Conservation (phyloP, 2,797 vertebrate species). For the Hephaestus fuliginosus region DNA sequence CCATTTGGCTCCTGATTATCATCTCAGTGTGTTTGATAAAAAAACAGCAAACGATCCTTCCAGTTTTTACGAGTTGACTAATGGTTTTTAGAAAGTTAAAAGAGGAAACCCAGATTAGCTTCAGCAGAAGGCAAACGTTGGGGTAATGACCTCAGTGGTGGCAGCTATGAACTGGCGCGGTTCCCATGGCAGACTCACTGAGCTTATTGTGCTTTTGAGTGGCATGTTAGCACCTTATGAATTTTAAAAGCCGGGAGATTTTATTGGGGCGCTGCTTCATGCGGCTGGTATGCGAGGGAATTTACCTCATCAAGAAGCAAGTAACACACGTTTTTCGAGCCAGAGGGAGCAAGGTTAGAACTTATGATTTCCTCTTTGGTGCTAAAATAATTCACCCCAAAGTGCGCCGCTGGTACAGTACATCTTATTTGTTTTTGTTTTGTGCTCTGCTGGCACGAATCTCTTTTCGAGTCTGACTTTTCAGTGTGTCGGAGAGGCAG, state of each 20-base stretch:
- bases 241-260: slow-evolving; percentile 62
- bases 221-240: slow-evolving; percentile 71
- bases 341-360: slow-evolving; percentile 46
- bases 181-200: slow-evolving; percentile 30
- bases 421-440: slow-evolving; percentile 26
- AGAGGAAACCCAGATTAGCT: slow-evolving; percentile 55
- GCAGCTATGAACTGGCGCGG: slow-evolving; percentile 36
- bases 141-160: slow-evolving; percentile 41
- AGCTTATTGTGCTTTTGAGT: slow-evolving; percentile 60
- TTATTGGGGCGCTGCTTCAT: slow-evolving; percentile 60
- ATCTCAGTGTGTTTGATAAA: slow-evolving; percentile 70
- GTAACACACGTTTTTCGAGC: slow-evolving; percentile 31
- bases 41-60: slow-evolving; percentile 48
- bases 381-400: slow-evolving; percentile 13
- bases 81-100: slow-evolving; percentile 52
- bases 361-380: slow-evolving; percentile 51
- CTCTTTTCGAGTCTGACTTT: background rate
- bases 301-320: slow-evolving; percentile 53
- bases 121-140: slow-evolving; percentile 18
- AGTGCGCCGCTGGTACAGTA: slow-evolving; percentile 21
- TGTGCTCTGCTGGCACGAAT: background rate
- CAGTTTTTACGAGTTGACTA: slow-evolving; percentile 66
- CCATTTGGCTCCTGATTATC: slow-evolving; percentile 48
- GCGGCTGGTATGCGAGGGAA: slow-evolving; percentile 60
- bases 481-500: background rate